Evolutionary conservation across 2,888 invertebrate species (phyloP).

Genomic region (Eupithecia exiguata): DNA sequence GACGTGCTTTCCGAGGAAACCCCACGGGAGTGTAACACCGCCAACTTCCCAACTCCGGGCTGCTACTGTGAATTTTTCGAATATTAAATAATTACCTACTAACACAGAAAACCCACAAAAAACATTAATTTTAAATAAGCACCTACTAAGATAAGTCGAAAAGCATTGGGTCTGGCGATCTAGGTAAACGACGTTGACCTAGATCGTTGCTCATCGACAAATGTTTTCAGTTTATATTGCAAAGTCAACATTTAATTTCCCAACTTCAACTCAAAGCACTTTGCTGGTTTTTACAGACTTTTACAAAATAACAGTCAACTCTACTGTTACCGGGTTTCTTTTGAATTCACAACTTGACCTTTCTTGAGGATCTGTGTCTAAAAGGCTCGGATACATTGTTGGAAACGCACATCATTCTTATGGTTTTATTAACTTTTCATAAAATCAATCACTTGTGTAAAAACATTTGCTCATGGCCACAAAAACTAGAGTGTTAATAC

Average conservation of each 20-base stretch:
- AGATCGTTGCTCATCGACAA: not conserved
- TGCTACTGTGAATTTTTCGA: too few relatives aligned
- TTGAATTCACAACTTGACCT: slow-evolving; percentile 29
- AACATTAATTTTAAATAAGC: too few relatives aligned
- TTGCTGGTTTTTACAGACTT: slow-evolving; percentile 5
- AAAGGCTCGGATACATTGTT: not conserved
- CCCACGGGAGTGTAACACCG: too few relatives aligned
- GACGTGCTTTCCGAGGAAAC: too few relatives aligned
- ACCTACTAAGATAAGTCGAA: too few relatives aligned
- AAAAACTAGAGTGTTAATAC: too few relatives aligned
- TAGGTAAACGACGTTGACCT: not conserved
- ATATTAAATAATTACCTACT: too few relatives aligned
- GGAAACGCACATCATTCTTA: not conserved
- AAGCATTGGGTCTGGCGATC: too few relatives aligned
- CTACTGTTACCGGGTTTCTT: slow-evolving; percentile 15
- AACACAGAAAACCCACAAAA: too few relatives aligned
- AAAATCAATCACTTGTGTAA: too few relatives aligned
- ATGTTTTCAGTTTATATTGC: slow-evolving; percentile 9
- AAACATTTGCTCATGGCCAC: too few relatives aligned
- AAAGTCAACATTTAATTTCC: slow-evolving; percentile 11
- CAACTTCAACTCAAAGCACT: slow-evolving; percentile 15
- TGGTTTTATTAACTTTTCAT: not conserved
- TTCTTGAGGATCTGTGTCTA: slow-evolving; percentile 14
- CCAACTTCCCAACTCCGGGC: too few relatives aligned
- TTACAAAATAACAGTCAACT: slow-evolving; percentile 17